These are phyloP conservation scores for Syngnathus acus DNA, from an alignment of 2,797 vertebrate species.

Conservation along the genomic window DNA sequence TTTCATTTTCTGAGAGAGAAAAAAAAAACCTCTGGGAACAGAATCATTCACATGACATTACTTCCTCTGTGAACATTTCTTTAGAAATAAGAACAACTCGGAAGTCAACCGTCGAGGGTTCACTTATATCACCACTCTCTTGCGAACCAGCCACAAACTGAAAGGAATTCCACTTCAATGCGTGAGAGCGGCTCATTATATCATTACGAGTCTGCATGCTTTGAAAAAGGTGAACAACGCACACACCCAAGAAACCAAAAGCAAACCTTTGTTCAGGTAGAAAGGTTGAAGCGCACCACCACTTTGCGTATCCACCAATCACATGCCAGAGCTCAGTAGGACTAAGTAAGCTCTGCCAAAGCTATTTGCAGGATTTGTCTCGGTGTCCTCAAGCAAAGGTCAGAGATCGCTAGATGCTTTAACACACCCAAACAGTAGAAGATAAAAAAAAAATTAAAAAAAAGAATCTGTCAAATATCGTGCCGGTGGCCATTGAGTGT, in stretches of 20 bases:
- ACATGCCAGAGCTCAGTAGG: constrained; percentile 29
- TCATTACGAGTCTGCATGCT: not conserved
- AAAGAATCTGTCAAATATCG: not conserved
- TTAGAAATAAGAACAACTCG: not conserved
- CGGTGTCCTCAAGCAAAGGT: constrained; percentile 19
- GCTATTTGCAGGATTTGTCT: constrained; percentile 48
- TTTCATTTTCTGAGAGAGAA: constrained; percentile 8
- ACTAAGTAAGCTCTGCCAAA: constrained; percentile 36
- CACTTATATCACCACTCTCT: constrained; percentile 12
- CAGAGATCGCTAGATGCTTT: constrained; percentile 30
- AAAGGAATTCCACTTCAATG: not conserved
- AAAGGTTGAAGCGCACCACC: constrained; percentile 4
- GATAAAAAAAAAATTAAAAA: not conserved
- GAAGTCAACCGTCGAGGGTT: not conserved
- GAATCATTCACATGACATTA: not conserved
- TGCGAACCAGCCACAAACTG: not conserved
- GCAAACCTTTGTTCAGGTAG: constrained; percentile 13
- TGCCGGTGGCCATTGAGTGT: no score
- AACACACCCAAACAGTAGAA: not conserved
- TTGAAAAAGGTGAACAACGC: not conserved
- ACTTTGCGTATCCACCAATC: constrained; percentile 33
- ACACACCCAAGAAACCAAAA: constrained; percentile 47
- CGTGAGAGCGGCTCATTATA: not conserved
- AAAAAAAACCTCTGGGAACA: no score
- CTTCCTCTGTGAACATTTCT: not conserved